Conservation (phyloP, 2,113 vertebrate genomes). For the Miniopterus natalensis region DNA sequence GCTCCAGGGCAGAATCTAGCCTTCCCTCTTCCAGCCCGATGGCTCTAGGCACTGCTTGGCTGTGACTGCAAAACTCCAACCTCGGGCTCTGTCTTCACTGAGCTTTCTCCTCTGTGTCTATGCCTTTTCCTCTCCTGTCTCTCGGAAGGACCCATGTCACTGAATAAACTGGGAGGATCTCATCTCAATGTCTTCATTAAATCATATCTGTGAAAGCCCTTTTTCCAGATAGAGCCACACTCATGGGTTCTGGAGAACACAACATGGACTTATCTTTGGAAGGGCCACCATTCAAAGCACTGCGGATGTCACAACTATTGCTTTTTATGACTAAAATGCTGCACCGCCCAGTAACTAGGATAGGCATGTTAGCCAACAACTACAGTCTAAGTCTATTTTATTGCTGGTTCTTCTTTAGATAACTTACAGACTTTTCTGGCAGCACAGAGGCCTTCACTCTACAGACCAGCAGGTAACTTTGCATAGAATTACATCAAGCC, state of each 20-base stretch:
- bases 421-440: neutral
- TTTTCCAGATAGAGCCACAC: neutral
- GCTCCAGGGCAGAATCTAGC: neutral
- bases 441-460: neutral
- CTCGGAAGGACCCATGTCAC: neutral
- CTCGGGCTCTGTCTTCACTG: neutral
- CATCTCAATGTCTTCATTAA: neutral
- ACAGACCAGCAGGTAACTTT: neutral
- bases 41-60: neutral
- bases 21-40: neutral
- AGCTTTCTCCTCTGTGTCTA: neutral
- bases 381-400: neutral
- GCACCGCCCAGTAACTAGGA: neutral
- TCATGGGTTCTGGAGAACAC: neutral
- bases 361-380: neutral
- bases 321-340: neutral
- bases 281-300: neutral
- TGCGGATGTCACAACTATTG: neutral
- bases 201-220: neutral
- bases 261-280: neutral
- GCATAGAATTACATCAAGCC: neutral
- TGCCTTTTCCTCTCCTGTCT: neutral
- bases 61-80: neutral
- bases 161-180: neutral
- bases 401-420: neutral